Conservation (phyloP, 2,113 vertebrate species). For the Mixornis gularis region DNA sequence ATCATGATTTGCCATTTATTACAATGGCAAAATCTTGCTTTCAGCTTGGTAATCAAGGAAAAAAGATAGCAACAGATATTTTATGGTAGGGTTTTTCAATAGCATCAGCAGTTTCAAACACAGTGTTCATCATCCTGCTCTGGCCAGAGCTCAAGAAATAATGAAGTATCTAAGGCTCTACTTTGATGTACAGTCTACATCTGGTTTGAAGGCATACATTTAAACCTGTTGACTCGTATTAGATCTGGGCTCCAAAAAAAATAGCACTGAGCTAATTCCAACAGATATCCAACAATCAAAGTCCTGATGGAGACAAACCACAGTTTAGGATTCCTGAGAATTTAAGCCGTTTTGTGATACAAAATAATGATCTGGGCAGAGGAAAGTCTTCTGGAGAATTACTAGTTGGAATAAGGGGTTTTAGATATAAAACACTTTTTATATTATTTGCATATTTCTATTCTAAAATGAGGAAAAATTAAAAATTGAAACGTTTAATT, state of each 20-base stretch:
- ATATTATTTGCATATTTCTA: neutral
- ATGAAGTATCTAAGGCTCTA: conserved; percentile 56
- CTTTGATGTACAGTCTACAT: conserved; percentile 52
- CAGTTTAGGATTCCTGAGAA: neutral
- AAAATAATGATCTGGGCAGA: neutral
- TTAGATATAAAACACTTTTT: neutral
- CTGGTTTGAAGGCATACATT: conserved; percentile 27
- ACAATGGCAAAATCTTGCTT: conserved; percentile 52
- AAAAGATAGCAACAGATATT: conserved; percentile 45
- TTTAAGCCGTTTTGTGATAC: neutral
- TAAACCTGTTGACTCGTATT: neutral
- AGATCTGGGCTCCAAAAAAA: neutral
- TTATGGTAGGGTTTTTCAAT: conserved; percentile 47
- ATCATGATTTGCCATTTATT: conserved; percentile 60
- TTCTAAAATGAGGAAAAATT: neutral
- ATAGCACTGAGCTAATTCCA: neutral
- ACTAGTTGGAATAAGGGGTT: neutral
- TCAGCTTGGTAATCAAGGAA: conserved; percentile 56
- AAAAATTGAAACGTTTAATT: neutral
- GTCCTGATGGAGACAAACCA: neutral
- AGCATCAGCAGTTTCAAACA: conserved; percentile 64
- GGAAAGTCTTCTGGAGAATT: neutral
- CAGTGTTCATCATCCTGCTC: conserved; percentile 57
- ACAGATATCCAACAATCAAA: neutral
- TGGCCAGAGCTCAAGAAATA: conserved; percentile 42